Base-by-base conservation (phyloP, 1,140 invertebrate genomes). In the Stegodyphus mimosarum region DNA sequence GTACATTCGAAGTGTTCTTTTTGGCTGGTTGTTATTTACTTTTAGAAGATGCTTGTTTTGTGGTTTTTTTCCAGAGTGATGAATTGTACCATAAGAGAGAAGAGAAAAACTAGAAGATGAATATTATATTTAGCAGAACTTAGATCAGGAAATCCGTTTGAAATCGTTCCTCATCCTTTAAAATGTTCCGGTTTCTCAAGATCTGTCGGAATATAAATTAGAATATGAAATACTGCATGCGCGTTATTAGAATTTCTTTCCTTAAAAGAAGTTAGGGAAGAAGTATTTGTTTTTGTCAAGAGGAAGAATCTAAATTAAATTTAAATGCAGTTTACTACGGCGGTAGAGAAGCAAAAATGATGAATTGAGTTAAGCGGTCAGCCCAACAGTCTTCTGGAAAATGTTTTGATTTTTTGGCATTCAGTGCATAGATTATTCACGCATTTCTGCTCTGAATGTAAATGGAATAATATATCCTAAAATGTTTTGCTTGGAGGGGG, bases 41-140 rank as follows among this genome's bases (percentile, higher is more conserved):
- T 77, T 66, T 67, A n/a, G 60, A 63, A 67, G 67, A 63, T 33
- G 55, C 67, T 77, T 67, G 75, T 77, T 77, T 33, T 77, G 63
- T 9, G 63, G 60, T 77, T 67, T 51, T 51, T 10, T 67, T 66
- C 17, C 11, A 17, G 10, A 3, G 33, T 77, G 75, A 77, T 77
- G 75, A 77, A 77, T 77, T 66, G 50, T 63, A 17, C 67, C 17
- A 33, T 50, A 66, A 77, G 67, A 67, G n/a, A 51, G 63, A 77
- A 64, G 60, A 66, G 75, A 77, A 33, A 33, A 77, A 63, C n/a
- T 60, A 77, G 67, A 63, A 60, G 55, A 77, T 77, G 75, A 77
- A 77, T 77, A 77, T 77, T 77, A 67, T 77, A 77, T 77, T 77
- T 77, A 66, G 75, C 51, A 70, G 48, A 66, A 51, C 33, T 67